Evolutionary conservation across 2,113 vertebrate species (phyloP), one percentile per base, ranked within the genome.

Genomic region (Oncorhynchus clarkii): DNA sequence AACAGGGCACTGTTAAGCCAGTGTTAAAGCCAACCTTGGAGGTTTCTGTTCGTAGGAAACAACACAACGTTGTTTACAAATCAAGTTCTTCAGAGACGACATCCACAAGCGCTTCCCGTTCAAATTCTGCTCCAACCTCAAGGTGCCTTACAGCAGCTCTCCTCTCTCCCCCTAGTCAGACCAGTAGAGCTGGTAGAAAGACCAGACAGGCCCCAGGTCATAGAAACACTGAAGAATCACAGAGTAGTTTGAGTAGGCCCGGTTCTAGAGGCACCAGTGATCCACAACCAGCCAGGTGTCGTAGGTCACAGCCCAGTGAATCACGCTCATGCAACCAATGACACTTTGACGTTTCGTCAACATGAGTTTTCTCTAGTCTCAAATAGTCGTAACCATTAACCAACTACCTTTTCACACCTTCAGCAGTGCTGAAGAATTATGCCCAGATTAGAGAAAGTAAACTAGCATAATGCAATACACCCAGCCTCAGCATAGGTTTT

Each of bases 1-100:
- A 86, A 73, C 86, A 82, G 82, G 22, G 72, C 74, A 85, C 75
- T 34, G 72, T 5, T 71, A 78, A 82, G 76, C 67, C 34, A 54
- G 39, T 75, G n/a, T 57, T 57, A 18, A 87, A 85, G 54, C 76
- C 73, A 12, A 73, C 74, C 49, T 0, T 26, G 0, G 88, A 90
- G 39, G 14, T 74, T 29, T 89, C 90, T 24, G 88, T 87, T 2
- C 75, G 86, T 64, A 85, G 82, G 31, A 89, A 92, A 29, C 83
- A 83, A 16, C 82, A 68, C 26, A 9, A 16, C 5, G 26, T 29
- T 16, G n/a, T 72, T 70, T 67, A 22, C 16, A 78, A 80, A 60
- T 80, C 81, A 3, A 80, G 80, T 65, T 84, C 84, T 69, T 31
- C 67, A 6, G 24, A 34, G 2, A 39, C 1, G 18, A 20, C 29